Evolutionary conservation across 2,888 invertebrate genomes (phyloP).

Genomic region (Dryococelus australis): DNA sequence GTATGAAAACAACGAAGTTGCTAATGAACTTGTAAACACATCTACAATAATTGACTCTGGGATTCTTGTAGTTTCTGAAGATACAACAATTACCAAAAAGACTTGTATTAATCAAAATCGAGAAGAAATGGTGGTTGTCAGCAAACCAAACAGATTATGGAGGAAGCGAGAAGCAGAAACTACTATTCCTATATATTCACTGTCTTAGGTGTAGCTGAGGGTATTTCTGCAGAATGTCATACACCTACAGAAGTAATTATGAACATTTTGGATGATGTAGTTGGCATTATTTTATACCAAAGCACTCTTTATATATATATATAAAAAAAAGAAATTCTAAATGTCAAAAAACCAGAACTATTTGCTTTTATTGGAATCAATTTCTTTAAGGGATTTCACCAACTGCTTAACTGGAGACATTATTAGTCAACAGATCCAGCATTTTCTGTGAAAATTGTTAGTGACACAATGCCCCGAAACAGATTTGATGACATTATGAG

Average conservation of each 20-base stretch:
- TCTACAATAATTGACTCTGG: neutral
- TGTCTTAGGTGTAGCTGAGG: neutral
- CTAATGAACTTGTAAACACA: neutral
- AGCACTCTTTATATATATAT: neutral
- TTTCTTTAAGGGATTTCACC: conserved; percentile 40
- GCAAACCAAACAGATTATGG: neutral
- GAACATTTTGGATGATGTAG: too few relatives aligned
- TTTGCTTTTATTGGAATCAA: conserved; percentile 33
- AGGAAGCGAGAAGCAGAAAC: neutral
- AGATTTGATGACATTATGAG: conserved; percentile 37
- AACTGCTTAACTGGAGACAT: conserved; percentile 32
- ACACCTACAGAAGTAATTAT: too few relatives aligned
- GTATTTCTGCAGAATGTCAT: too few relatives aligned
- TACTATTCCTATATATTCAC: neutral
- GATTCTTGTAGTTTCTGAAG: neutral
- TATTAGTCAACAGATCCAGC: conserved; percentile 35
- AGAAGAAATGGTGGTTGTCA: neutral
- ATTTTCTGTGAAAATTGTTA: conserved; percentile 32
- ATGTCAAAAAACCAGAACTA: conserved; percentile 23
- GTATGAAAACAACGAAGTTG: neutral
- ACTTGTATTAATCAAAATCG: neutral
- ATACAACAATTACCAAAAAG: neutral
- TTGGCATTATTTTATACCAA: too few relatives aligned
- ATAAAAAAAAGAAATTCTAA: conserved; percentile 24
- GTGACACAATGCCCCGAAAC: conserved; percentile 31